phyloP scores from a whole-genome alignment of 2,113 vertebrate species.

The Notiomystis cincta region DNA sequence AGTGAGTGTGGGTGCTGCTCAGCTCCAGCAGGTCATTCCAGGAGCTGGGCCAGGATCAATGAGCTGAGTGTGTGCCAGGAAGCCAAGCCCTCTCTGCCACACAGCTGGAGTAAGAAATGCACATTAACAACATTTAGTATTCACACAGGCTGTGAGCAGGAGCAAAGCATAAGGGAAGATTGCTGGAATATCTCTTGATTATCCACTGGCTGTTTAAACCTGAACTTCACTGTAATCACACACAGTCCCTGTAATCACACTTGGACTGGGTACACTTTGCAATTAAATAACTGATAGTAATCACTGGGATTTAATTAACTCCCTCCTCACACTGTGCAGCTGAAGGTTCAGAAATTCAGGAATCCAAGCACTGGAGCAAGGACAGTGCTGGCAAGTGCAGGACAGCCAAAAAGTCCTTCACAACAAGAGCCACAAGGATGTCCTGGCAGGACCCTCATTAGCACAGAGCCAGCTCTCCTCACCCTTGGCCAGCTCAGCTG shows the following conservation, averaged over 20 bases:
- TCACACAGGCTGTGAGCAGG: not conserved
- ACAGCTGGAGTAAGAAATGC: not conserved
- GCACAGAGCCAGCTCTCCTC: not conserved
- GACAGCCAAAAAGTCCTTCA: not conserved
- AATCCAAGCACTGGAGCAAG: not conserved
- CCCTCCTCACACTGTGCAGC: not conserved
- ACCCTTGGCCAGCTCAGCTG: not conserved
- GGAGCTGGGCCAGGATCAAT: not conserved
- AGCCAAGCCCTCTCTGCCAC: not conserved
- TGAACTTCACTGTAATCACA: not conserved
- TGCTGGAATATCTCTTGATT: not conserved
- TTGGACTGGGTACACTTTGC: not conserved
- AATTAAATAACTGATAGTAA: not conserved
- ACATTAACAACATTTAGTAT: not conserved
- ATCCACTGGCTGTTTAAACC: not conserved
- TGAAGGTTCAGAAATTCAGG: not conserved
- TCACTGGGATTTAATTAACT: not conserved
- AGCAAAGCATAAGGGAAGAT: not conserved
- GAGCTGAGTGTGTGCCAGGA: not conserved
- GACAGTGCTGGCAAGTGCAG: not conserved
- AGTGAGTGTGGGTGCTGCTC: not conserved
- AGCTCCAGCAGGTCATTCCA: not conserved
- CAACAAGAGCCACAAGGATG: fast-evolving
- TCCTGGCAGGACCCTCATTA: not conserved
- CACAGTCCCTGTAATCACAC: too few relatives aligned